Conservation (phyloP, 2,888 invertebrate species). For the Unio delphinus region DNA sequence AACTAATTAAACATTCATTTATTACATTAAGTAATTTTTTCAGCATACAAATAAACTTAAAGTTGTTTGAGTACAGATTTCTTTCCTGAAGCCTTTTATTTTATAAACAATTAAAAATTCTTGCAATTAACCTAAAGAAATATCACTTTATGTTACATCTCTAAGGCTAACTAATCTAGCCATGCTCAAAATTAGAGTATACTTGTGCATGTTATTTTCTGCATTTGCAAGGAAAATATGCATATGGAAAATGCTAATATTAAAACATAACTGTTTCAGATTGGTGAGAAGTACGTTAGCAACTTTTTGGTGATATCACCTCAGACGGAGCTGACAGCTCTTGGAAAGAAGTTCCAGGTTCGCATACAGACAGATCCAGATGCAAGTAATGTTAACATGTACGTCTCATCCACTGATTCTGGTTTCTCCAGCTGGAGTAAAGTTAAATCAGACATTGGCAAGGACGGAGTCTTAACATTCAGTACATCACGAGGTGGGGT, state of each 20-base stretch:
- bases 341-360: slow-evolving; percentile 41
- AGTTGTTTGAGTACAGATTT: too few species aligned
- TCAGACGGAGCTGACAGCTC: slow-evolving; percentile 39
- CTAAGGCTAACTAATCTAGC: too few species aligned
- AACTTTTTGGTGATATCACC: slow-evolving; percentile 59
- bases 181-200: not conserved
- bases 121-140: too few species aligned
- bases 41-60: too few species aligned
- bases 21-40: too few species aligned
- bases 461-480: slow-evolving; percentile 45
- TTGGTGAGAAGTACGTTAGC: slow-evolving; percentile 60
- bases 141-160: too few species aligned
- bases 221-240: not conserved
- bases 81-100: too few species aligned
- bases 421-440: slow-evolving; percentile 57
- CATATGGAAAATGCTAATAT: not conserved
- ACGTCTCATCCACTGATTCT: slow-evolving; percentile 40
- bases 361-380: slow-evolving; percentile 40
- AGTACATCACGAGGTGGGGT: slow-evolving; percentile 56
- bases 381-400: slow-evolving; percentile 41
- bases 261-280: slow-evolving; percentile 33
- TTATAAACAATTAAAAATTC: too few species aligned
- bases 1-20: too few species aligned
- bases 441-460: slow-evolving; percentile 46
- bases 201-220: not conserved